Evolutionary conservation across 2,113 vertebrate species (phyloP).

Genomic region (Cephalopholis sonnerati): DNA sequence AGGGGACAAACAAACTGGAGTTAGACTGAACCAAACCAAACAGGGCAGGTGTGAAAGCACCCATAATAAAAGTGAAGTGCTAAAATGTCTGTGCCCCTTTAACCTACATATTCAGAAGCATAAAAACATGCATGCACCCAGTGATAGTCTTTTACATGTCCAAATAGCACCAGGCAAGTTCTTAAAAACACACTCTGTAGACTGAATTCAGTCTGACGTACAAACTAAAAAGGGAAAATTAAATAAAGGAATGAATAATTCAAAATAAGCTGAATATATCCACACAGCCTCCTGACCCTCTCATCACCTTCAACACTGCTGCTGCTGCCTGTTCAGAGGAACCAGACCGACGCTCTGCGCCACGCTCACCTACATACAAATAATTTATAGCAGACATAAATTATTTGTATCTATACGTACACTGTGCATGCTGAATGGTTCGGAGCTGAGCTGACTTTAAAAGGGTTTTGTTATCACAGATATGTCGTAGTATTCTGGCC

Average conservation of each 20-base stretch:
- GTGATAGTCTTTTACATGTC: background rate
- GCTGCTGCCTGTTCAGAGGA: slow-evolving; percentile 24
- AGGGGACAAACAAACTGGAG: too few relatives aligned
- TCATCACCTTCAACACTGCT: slow-evolving; percentile 29
- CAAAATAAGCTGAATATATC: background rate
- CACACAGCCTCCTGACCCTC: slow-evolving; percentile 10
- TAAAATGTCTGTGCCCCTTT: too few relatives aligned
- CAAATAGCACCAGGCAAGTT: background rate
- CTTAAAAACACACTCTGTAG: background rate
- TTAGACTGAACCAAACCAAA: too few relatives aligned
- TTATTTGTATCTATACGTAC: slow-evolving; percentile 44
- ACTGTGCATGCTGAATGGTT: slow-evolving; percentile 44
- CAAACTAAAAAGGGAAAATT: background rate
- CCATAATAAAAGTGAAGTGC: too few relatives aligned
- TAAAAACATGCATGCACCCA: background rate
- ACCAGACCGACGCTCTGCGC: background rate
- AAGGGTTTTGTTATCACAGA: slow-evolving; percentile 21
- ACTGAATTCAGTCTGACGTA: background rate
- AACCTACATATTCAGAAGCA: background rate
- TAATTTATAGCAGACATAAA: slow-evolving; percentile 58
- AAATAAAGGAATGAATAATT: background rate
- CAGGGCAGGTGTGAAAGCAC: too few relatives aligned
- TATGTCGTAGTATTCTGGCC: background rate
- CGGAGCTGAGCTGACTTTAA: background rate
- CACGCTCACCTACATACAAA: slow-evolving; percentile 52